Evolutionary conservation across 2,113 vertebrate genomes (phyloP).

Genomic region (Phylloscopus trochilus): DNA sequence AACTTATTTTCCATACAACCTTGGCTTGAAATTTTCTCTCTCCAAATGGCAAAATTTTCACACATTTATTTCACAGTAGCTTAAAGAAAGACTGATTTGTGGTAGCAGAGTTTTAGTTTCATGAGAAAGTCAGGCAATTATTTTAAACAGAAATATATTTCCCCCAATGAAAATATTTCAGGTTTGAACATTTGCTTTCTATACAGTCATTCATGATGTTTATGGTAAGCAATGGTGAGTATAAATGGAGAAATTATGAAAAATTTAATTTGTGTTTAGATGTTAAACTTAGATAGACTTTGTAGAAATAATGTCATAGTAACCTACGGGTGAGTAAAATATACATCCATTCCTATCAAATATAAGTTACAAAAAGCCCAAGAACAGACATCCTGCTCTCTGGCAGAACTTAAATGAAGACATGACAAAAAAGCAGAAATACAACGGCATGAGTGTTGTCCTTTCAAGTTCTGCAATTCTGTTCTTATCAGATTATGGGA

Average conservation of each 20-base stretch:
- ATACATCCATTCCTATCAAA: not conserved
- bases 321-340: not conserved
- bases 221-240: not conserved
- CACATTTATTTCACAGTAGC: not conserved
- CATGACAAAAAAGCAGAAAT: not conserved
- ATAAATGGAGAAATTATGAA: not conserved
- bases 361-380: not conserved
- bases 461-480: not conserved
- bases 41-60: not conserved
- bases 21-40: not conserved
- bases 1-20: not conserved
- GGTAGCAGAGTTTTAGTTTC: not conserved
- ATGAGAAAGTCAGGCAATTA: not conserved
- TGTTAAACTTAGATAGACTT: not conserved
- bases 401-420: not conserved
- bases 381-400: not conserved
- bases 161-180: not conserved
- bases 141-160: not conserved
- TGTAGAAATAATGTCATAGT: not conserved
- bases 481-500: not conserved
- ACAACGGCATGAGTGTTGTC: accelerated
- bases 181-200: not conserved
- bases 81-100: not conserved
- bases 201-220: too few species aligned
- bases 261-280: not conserved